A percentile compares a stretch with the other conserved stretches of the same genome.
Conservation (phyloP, 1,140 invertebrate species). For the Aphelenchoides fujianensis region DNA sequence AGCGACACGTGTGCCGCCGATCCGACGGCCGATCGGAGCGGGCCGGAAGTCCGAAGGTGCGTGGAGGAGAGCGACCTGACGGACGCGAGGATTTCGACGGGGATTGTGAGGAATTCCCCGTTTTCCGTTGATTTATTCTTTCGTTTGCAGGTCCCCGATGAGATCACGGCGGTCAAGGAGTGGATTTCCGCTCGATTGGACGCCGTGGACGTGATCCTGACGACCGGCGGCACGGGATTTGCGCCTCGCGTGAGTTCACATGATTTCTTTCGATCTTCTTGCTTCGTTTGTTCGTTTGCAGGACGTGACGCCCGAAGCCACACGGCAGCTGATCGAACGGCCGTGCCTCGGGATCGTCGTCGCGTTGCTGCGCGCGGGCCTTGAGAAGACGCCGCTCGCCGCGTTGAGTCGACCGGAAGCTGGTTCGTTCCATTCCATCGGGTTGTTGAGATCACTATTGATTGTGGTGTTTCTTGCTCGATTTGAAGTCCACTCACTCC, state of each 20-base stretch:
- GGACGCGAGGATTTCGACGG: neutral
- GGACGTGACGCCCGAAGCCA: constrained; percentile 46
- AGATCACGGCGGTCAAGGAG: neutral
- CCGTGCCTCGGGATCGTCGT: constrained; percentile 39
- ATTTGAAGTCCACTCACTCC: too few relatives aligned
- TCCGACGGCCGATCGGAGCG: neutral
- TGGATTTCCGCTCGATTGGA: neutral
- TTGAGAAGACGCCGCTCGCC: constrained; percentile 18
- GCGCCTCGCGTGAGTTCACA: too few relatives aligned
- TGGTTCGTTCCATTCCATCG: too few relatives aligned
- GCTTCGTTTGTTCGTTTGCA: too few relatives aligned
- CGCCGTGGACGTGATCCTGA: constrained; percentile 15
- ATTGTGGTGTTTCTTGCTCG: too few relatives aligned
- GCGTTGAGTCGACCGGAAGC: constrained; percentile 25
- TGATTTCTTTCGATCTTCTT: too few relatives aligned
- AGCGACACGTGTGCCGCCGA: constrained; percentile 13
- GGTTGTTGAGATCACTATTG: too few relatives aligned
- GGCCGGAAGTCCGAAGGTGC: neutral
- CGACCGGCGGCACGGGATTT: constrained; percentile 26
- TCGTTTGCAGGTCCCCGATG: too few relatives aligned
- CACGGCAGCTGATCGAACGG: constrained; percentile 37
- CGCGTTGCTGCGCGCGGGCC: constrained; percentile 9
- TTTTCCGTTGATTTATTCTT: too few relatives aligned
- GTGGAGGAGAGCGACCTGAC: neutral
- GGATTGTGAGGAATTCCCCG: too few relatives aligned